These are phyloP conservation scores for Delichon dasypus DNA, from an alignment of 2,797 vertebrate genomes.

Conservation along the genomic window DNA sequence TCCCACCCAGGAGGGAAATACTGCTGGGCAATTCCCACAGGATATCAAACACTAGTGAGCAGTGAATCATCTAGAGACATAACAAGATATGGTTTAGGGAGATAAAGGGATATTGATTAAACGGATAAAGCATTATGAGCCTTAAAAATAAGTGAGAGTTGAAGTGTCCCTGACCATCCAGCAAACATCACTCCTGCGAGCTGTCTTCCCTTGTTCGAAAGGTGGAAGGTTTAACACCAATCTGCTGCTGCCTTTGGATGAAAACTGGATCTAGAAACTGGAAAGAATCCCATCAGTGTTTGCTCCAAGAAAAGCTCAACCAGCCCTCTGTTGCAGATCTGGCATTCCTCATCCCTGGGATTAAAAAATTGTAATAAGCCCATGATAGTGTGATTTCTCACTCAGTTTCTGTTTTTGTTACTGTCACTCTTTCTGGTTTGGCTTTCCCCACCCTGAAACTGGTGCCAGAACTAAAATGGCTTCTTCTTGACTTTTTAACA, in stretches of 20 bases:
- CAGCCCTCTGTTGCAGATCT: too few relatives aligned
- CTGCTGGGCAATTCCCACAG: not conserved
- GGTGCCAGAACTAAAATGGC: not conserved
- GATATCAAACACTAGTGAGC: not conserved
- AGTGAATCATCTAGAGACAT: not conserved
- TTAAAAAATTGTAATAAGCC: not conserved
- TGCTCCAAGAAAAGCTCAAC: not conserved
- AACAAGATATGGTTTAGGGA: not conserved
- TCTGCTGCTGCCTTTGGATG: not conserved
- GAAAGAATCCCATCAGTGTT: not conserved
- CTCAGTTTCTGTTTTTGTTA: not conserved
- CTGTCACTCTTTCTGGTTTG: not conserved
- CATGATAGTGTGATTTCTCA: not conserved
- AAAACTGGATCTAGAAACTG: not conserved
- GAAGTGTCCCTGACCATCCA: not conserved
- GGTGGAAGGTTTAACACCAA: too few relatives aligned
- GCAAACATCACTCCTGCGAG: rapidly evolving
- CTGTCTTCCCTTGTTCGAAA: rapidly evolving
- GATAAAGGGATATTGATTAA: not conserved
- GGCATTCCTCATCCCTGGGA: not conserved
- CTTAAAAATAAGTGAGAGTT: not conserved
- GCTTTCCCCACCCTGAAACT: not conserved
- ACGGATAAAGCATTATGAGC: not conserved
- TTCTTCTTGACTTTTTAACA: not conserved
- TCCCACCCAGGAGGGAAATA: not conserved